Evolutionary conservation across 2,888 invertebrate species (phyloP), one percentile per base, ranked within the genome.

Genomic region (Amphiduros pacificus): DNA sequence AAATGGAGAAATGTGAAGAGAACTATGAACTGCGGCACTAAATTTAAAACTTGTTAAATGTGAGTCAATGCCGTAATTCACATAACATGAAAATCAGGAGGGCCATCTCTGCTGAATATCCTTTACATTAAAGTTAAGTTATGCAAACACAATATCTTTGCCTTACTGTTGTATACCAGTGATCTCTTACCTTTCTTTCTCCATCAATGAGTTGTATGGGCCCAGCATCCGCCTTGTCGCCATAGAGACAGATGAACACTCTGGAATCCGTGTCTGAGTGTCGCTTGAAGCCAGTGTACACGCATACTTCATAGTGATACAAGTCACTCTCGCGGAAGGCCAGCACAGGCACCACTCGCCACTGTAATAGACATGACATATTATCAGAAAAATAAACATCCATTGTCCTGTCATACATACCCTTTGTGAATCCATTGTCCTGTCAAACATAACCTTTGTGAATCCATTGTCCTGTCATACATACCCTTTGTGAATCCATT

Each of bases 401-500:
- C 36, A 36, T 11, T 36, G 36, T 9, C 9, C 36, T 36, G 17
- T 36, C 36, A 36, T 9, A 11, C 11, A 9, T 36, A 36, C 36
- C 9, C 11, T 36, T 36, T 9, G 17, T 36, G 36, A 36, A 36
- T 36, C 17, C 9, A 36, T 11, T 36, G 11, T 17, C 9, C 17
- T 11, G n/a, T n/a, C n/a, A n/a, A n/a, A n/a, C n/a, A n/a, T n/a
- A n/a, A n/a, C n/a, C n/a, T n/a, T n/a, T n/a, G n/a, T n/a, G n/a
- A n/a, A n/a, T n/a, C n/a, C n/a, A n/a, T 36, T 36, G 17, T 36
- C 9, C 9, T 11, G 17, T 9, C 17, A 11, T 11, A 36, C 44
- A 6, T 48, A 78, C 79, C 73, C 74, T 77, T 41, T 72, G 67
- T 27, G 73, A 66, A 55, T 79, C 79, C 40, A 70, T 71, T 78